These are phyloP conservation scores for Cyprinella venusta DNA, from an alignment of 2,797 vertebrate genomes.

Conservation along the genomic window DNA sequence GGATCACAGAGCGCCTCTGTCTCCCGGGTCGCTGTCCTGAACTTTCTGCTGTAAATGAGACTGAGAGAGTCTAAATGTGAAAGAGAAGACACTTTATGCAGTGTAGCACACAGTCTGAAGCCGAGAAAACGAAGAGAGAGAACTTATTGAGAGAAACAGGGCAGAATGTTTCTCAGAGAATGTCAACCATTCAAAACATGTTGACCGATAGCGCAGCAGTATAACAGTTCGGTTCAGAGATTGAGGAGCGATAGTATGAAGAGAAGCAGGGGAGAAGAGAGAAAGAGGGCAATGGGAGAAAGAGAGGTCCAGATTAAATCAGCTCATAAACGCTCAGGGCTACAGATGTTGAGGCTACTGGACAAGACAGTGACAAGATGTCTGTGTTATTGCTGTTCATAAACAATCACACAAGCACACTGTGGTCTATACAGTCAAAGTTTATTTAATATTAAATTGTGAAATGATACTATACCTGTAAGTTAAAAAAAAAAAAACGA, in stretches of 20 bases:
- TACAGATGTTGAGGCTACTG: constrained; percentile 33
- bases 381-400: constrained; percentile 6
- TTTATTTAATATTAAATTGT: background rate
- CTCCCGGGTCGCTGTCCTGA: constrained; percentile 22
- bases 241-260: background rate
- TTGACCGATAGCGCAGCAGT: background rate
- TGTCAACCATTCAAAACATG: background rate
- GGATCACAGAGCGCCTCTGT: constrained; percentile 25
- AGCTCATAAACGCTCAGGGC: constrained; percentile 26
- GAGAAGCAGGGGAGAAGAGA: background rate
- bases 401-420: background rate
- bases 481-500: background rate
- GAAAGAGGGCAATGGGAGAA: background rate
- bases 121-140: background rate
- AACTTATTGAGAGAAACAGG: background rate
- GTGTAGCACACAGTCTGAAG: background rate
- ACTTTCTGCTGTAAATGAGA: constrained; percentile 36
- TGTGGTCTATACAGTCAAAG: background rate
- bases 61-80: background rate
- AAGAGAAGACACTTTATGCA: constrained; percentile 21
- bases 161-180: constrained; percentile 9
- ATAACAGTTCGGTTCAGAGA: background rate
- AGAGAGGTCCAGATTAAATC: constrained; percentile 34
- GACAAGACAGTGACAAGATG: constrained; percentile 10
- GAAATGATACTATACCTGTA: background rate